Evolutionary conservation across 2,888 invertebrate species (phyloP), one percentile per base, ranked within the genome.

Genomic region (Capitulum mitella): DNA sequence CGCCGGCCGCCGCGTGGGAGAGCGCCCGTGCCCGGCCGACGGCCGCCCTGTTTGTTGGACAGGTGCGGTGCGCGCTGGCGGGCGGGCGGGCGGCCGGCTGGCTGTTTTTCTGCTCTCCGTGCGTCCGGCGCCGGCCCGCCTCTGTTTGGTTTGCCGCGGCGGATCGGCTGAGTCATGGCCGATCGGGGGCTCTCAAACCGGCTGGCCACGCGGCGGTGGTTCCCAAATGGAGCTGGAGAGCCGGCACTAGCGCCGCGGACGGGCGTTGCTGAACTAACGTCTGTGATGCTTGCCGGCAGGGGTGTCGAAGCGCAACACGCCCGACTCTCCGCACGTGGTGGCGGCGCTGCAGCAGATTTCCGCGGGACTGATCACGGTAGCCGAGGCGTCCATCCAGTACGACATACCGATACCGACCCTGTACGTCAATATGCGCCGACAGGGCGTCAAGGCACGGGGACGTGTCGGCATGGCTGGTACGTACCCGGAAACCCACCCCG

Each of bases 1-100:
- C n/a, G 77, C 82, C 87, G 3, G 86, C 86, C 83, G 86, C 81
- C 74, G 83, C 83, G 37, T 84, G 85, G 37, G 86, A 88, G 70
- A 26, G 34, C 43, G 43, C 12, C 43, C 43, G 43, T 43, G 12
- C 43, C 43, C 43, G 43, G 6, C 43, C 43, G 43, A 5, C 43
- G 6, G 43, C 43, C 43, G 43, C 43, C 43, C 43, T 5, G 6
- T 43, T 43, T 43, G 43, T 43, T 12, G 6, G 43, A 43, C 43
- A 43, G 43, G 43, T 43, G 43, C 43, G 12, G 43, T 12, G 43
- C n/a, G n/a, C n/a, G n/a, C n/a, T n/a, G n/a, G n/a, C n/a, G n/a
- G n/a, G n/a, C n/a, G n/a, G n/a, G n/a, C n/a, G n/a, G n/a, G n/a
- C n/a, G n/a, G n/a, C n/a, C n/a, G n/a, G n/a, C 43, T 43, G 43